Conservation (phyloP, 2,113 vertebrate species). For the Eurystomus gularis region DNA sequence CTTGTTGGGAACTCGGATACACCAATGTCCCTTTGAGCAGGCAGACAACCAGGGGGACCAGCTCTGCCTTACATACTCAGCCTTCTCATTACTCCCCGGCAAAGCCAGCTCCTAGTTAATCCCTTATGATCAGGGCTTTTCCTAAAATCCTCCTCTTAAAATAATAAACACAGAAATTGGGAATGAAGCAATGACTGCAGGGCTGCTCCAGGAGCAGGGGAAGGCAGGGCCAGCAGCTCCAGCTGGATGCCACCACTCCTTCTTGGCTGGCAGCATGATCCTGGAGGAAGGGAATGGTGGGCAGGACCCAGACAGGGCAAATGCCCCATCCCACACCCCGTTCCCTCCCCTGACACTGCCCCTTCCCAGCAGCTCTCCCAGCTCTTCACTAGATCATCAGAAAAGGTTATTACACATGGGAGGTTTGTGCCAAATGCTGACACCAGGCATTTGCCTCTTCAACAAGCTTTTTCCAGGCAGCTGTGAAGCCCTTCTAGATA, state of each 20-base stretch:
- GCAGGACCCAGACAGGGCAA: background rate
- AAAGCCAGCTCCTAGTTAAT: background rate
- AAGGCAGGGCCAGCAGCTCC: background rate
- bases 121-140: background rate
- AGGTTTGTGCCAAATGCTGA: accelerated
- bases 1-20: background rate
- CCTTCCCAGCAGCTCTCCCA: background rate
- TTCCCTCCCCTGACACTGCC: background rate
- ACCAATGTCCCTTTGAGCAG: background rate
- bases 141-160: background rate
- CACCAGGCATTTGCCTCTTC: background rate
- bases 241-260: background rate
- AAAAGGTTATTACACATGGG: accelerated
- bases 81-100: background rate
- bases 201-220: background rate
- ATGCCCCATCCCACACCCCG: background rate
- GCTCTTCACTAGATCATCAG: background rate
- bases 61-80: background rate
- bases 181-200: background rate
- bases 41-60: background rate
- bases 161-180: background rate
- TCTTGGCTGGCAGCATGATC: background rate
- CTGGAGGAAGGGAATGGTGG: background rate
- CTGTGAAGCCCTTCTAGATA: background rate
- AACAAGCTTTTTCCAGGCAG: background rate